Evolutionary conservation across 2,797 vertebrate genomes (phyloP).

Genomic region (Otolemur crassicaudatus): DNA sequence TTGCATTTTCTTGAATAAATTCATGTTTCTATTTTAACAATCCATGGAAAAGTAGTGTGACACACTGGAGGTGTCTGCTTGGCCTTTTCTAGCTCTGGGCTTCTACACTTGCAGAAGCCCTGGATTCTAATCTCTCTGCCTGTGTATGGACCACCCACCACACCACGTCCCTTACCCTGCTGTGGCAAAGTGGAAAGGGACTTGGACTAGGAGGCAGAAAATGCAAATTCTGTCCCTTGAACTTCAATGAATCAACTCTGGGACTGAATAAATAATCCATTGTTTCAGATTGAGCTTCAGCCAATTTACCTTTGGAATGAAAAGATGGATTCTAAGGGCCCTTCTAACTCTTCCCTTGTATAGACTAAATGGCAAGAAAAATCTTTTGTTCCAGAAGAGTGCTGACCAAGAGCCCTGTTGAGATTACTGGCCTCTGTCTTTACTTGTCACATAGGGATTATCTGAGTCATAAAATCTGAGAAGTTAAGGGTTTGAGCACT

Average conservation of each 20-base stretch:
- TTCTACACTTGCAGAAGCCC: background rate
- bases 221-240: background rate
- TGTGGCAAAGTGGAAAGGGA: background rate
- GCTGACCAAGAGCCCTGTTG: background rate
- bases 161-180: background rate
- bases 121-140: background rate
- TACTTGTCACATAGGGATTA: background rate
- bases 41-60: background rate
- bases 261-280: background rate
- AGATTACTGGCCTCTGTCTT: constrained; percentile 10
- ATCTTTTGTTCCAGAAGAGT: background rate
- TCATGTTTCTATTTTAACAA: constrained; percentile 12
- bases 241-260: background rate
- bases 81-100: background rate
- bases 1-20: background rate
- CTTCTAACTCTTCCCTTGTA: background rate
- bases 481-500: constrained; percentile 18
- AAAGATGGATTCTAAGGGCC: background rate
- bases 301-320: constrained; percentile 12
- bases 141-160: background rate
- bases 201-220: background rate
- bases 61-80: background rate
- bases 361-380: background rate
- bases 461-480: background rate
- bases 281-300: background rate